These are phyloP conservation scores for Nymphalis urticae DNA, from an alignment of 2,888 invertebrate species.

Conservation along the genomic window DNA sequence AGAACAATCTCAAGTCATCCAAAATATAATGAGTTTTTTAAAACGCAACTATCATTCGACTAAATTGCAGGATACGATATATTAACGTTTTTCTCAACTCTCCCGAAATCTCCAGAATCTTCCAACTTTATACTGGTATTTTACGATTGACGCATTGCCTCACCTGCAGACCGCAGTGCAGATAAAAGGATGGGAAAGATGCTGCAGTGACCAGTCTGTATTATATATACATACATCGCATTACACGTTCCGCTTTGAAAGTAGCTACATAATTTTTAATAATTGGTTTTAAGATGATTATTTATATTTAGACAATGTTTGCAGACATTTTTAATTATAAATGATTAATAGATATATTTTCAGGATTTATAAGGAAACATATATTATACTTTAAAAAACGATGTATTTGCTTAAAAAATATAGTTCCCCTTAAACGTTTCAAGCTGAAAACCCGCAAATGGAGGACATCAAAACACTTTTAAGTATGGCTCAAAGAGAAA, in stretches of 20 bases:
- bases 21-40: background rate
- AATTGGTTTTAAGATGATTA: too few relatives aligned
- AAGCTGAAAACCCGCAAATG: background rate
- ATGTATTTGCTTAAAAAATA: background rate
- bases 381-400: background rate
- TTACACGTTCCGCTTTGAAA: too few relatives aligned
- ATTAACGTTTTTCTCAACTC: background rate
- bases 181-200: conserved; percentile 32
- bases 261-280: too few relatives aligned
- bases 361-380: background rate
- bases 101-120: background rate
- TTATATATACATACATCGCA: background rate
- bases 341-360: background rate
- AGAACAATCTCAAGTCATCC: background rate
- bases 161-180: conserved; percentile 41
- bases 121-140: background rate
- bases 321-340: too few relatives aligned
- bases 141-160: conserved; percentile 37
- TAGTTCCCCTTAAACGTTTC: conserved; percentile 12
- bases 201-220: conserved; percentile 23
- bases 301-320: too few relatives aligned
- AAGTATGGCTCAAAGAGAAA: conserved; percentile 30
- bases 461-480: conserved; percentile 33
- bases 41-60: background rate
- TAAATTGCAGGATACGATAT: background rate